Evolutionary conservation across 2,797 vertebrate genomes (phyloP).

Genomic region (Rhinoraja longicauda): DNA sequence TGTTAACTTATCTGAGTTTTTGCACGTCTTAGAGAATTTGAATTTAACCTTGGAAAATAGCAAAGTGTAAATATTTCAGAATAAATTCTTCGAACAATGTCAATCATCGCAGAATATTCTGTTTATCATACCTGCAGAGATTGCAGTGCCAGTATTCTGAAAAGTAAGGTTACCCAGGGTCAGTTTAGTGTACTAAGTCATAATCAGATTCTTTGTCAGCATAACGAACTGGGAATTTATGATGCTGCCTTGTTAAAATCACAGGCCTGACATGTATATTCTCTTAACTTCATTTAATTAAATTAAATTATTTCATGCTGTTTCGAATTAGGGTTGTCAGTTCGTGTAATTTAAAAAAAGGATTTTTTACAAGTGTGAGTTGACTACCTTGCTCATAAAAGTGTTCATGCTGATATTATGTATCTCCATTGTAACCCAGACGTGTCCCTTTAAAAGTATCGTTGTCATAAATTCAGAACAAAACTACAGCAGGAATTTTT

Average conservation of each 20-base stretch:
- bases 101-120: neutral
- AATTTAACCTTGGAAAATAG: neutral
- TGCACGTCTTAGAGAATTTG: neutral
- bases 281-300: neutral
- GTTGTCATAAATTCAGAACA: neutral
- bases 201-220: neutral
- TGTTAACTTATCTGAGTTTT: neutral
- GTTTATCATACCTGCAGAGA: neutral
- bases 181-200: neutral
- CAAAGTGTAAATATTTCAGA: neutral
- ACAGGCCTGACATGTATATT: neutral
- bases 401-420: neutral
- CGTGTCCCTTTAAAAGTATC: neutral
- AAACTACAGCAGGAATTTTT: neutral
- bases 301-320: neutral
- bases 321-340: neutral
- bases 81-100: constrained; percentile 6
- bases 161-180: neutral
- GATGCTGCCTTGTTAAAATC: neutral
- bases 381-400: neutral
- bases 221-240: neutral
- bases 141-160: constrained; percentile 14
- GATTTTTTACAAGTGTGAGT: neutral
- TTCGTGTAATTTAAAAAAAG: neutral
- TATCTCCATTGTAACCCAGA: neutral